Evolutionary conservation across 1,140 invertebrate species (phyloP), one percentile per base, ranked within the genome.

Genomic region (Nautilus pompilius): DNA sequence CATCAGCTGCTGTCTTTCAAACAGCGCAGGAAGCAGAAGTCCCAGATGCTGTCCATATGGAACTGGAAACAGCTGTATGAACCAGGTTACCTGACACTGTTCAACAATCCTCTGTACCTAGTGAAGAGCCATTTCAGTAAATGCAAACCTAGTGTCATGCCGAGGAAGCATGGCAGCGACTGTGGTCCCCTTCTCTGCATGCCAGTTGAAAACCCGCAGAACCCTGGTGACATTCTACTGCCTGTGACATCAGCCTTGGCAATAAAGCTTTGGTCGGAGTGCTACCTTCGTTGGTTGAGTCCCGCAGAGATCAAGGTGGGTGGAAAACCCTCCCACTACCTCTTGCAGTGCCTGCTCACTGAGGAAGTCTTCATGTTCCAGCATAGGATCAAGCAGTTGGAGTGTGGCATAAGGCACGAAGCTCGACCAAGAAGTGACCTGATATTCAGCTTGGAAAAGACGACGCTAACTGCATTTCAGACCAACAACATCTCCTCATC

Each of bases 271-370:
- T 96, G 93, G 93, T 85, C 86, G 51, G 91, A 93, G 74, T 95
- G 92, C 82, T 96, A 94, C 82, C 89, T 92, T 69, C 88, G 93
- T 2, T 95, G 92, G 91, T 86, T 94, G 74, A 88, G 89, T 5
- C 87, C 91, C 13, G 85, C 93, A 0, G 91, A 95, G 78, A 91
- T 94, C 51, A 85, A 87, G 4, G 89, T 88, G 61, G 91, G 92
- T 48, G 92, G 92, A 0, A 83, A 81, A 61, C 88, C 88, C 30
- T 88, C 90, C 63, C 81, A 88, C 10, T 89, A 90, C 75, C 78
- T 85, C 22, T 77, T 77, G 28, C 81, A 84, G 61, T 77, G 78
- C 49, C 65, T 81, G 15, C 72, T 84, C 54, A 76, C 77, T 6
- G 78, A 82, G 60, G 82, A 84, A 58, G 73, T 83, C 17, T 56